Percentiles rank a stretch among this genome's conserved stretches.
Conservation (phyloP, 2,888 invertebrate genomes). For the Noctua pronuba region DNA sequence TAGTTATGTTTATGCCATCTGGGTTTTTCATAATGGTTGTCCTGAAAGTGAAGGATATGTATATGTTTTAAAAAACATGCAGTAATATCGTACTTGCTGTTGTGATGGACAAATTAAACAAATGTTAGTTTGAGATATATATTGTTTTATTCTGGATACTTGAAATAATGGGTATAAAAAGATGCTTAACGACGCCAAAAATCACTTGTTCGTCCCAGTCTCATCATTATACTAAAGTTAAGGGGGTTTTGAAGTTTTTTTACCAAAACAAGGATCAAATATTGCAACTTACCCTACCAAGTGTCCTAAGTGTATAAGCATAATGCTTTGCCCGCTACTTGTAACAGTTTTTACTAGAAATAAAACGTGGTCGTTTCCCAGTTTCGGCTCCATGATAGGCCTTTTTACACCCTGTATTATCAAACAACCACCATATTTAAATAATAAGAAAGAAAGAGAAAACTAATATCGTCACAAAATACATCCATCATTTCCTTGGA, state of each 20-base stretch:
- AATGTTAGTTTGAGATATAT: not conserved
- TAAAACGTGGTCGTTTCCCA: not conserved
- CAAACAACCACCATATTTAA: not conserved
- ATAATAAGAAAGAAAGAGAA: too few relatives aligned
- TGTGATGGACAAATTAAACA: not conserved
- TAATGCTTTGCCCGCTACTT: not conserved
- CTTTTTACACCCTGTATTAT: not conserved
- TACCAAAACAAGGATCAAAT: not conserved
- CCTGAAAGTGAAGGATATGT: not conserved
- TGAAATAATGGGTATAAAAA: not conserved
- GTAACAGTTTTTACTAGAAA: not conserved
- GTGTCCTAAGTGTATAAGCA: not conserved
- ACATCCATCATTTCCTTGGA: too few relatives aligned
- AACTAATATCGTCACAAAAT: too few relatives aligned
- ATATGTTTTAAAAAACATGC: not conserved
- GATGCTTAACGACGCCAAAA: not conserved
- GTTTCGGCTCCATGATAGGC: not conserved
- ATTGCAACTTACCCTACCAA: not conserved
- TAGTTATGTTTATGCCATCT: not conserved
- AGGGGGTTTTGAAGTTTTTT: not conserved
- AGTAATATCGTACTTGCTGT: not conserved
- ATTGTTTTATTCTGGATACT: conserved; percentile 1
- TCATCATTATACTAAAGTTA: not conserved
- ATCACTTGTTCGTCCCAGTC: not conserved
- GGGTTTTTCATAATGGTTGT: not conserved